phyloP scores from a whole-genome alignment of 2,113 vertebrate genomes.

The Acinonyx jubatus region DNA sequence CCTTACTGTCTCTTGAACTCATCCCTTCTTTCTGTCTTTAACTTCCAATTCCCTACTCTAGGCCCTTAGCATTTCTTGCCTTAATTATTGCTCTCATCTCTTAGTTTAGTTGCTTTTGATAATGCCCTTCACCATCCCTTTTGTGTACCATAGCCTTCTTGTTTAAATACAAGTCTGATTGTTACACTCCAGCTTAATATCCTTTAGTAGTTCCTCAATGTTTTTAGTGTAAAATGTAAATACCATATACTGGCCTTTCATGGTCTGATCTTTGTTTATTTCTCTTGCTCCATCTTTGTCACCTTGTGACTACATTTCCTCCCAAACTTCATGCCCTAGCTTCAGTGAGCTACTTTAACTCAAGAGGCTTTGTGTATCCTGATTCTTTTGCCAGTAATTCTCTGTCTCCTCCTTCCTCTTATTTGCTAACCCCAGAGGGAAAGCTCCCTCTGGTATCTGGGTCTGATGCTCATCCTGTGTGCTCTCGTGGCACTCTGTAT shows the following conservation, averaged over 20 bases:
- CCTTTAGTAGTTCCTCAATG: not conserved
- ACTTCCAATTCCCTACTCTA: not conserved
- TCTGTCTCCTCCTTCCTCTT: not conserved
- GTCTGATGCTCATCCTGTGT: not conserved
- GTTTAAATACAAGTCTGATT: not conserved
- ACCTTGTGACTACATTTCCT: not conserved
- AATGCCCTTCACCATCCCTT: not conserved
- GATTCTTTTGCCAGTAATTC: not conserved
- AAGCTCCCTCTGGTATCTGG: not conserved
- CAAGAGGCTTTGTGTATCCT: not conserved
- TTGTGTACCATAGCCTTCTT: not conserved
- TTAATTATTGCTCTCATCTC: not conserved
- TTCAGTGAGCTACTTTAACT: not conserved
- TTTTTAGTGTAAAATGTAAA: not conserved
- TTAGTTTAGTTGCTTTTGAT: not conserved
- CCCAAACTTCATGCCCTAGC: not conserved
- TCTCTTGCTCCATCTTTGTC: not conserved
- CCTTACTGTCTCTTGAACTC: conserved; percentile 4
- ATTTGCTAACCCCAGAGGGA: not conserved
- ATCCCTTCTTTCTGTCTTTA: not conserved
- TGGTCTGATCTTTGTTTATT: not conserved
- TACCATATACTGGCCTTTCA: not conserved
- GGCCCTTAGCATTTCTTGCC: not conserved
- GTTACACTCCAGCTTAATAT: not conserved
- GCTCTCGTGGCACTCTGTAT: not conserved